Evolutionary conservation across 2,888 invertebrate genomes (phyloP), one percentile per base, ranked within the genome.

Genomic region (Eilema caniola): DNA sequence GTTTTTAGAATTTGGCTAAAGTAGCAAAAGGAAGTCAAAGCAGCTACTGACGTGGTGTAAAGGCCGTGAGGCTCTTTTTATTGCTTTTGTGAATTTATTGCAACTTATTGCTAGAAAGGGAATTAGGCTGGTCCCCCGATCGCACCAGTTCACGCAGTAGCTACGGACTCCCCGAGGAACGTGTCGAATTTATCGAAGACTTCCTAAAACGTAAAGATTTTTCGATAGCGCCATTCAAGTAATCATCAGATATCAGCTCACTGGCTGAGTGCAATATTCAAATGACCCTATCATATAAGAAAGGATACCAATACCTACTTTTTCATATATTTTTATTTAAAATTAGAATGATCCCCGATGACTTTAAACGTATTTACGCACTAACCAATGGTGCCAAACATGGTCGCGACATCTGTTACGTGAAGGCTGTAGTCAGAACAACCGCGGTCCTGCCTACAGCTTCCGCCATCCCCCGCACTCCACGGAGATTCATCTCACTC

Each of bases 121-220:
- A 61, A 4, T 61, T 61, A 61, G 31, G 11, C 61, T 20, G 61
- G 61, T 3, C 31, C 20, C 61, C 61, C n/a, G 7, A 31, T n/a
- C 16, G n/a, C 31, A 61, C 61, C 61, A 20, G 20, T n/a, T 28
- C 11, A 61, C 61, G 61, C 28, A 61, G 61, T 61, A 61, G 61
- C 61, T n/a, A 61, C 31, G 31, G 61, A 61, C 61, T 14, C 20
- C 61, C 61, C 60, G 24, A 25, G 4, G 1, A 24, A 57, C 3
- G 0, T 16, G 5, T 8, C 16, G 2, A 25, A 60, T 60, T 60
- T 7, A 7, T 20, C n/a, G 53, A 20, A 2, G 53, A n/a, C 53
- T 20, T 53, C n/a, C n/a, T n/a, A 8, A n/a, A 53, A 53, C 2
- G 2, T n/a, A 53, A 53, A n/a, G 28, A 4, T 28, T 28, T 28